These are phyloP conservation scores for Eristalis arbustorum DNA, from an alignment of 2,888 invertebrate species.

Conservation along the genomic window DNA sequence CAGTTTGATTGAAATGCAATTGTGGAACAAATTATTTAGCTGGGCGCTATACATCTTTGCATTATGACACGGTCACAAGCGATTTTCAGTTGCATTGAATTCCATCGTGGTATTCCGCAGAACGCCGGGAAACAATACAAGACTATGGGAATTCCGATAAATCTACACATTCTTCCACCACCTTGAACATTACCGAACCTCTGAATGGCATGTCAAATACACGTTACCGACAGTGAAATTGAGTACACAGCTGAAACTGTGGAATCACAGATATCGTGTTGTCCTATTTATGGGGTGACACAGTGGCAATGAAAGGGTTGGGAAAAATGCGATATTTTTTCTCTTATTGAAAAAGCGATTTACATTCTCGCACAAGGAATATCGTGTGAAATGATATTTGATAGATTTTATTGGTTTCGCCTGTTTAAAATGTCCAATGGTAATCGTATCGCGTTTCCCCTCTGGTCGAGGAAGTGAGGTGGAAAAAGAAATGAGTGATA, in stretches of 20 bases:
- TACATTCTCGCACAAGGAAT: background rate
- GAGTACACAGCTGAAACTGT: background rate
- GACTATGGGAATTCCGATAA: slow-evolving; percentile 7
- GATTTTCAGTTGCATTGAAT: background rate
- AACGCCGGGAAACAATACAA: background rate
- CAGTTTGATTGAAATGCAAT: no score
- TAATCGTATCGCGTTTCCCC: background rate
- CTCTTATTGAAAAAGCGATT: no score
- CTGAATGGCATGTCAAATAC: slow-evolving; percentile 2
- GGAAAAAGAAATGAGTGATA: background rate
- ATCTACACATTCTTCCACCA: background rate
- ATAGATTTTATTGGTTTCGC: slow-evolving; percentile 24
- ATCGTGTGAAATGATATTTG: background rate
- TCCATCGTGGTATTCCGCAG: background rate
- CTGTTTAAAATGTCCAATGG: background rate
- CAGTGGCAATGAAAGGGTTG: background rate
- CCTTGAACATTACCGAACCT: background rate
- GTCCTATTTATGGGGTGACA: background rate
- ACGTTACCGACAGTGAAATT: background rate
- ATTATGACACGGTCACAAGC: slow-evolving; percentile 5
- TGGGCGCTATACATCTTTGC: slow-evolving; percentile 6
- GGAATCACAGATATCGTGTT: background rate
- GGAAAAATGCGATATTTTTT: background rate
- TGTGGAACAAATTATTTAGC: background rate
- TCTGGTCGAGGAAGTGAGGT: background rate